Conservation (phyloP, 2,113 vertebrate species). For the Bagarius yarrelli region DNA sequence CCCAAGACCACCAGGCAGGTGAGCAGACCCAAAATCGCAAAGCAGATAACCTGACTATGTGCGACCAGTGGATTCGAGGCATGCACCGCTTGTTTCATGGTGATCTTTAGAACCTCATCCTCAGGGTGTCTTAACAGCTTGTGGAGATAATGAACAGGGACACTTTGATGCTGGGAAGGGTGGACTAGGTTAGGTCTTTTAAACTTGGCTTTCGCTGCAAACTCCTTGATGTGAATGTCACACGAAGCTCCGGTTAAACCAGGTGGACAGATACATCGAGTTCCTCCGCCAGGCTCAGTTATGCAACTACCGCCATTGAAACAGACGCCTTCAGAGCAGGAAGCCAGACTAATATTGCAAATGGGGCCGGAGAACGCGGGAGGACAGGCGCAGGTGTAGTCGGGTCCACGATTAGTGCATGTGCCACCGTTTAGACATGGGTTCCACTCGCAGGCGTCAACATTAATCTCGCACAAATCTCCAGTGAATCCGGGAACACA, state of each 20-base stretch:
- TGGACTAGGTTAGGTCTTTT: conserved; percentile 62
- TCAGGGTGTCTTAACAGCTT: conserved; percentile 73
- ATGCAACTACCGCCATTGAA: conserved; percentile 81
- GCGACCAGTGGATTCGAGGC: conserved; percentile 75
- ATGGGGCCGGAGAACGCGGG: conserved; percentile 77
- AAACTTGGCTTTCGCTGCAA: conserved; percentile 56
- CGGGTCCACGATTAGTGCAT: conserved; percentile 75
- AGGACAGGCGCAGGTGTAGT: conserved; percentile 81
- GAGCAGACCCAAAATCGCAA: conserved; percentile 86
- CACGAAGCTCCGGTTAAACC: conserved; percentile 79
- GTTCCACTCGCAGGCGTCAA: conserved; percentile 79
- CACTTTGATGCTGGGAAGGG: conserved; percentile 68
- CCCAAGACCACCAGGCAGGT: conserved; percentile 89
- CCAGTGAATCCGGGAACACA: conserved; percentile 85
- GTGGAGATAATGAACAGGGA: conserved; percentile 76
- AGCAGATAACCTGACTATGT: conserved; percentile 89
- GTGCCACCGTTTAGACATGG: conserved; percentile 85
- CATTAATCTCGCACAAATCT: conserved; percentile 81
- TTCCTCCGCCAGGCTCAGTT: conserved; percentile 70
- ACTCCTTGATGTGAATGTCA: conserved; percentile 52
- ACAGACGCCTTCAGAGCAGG: conserved; percentile 75
- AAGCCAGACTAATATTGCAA: conserved; percentile 69
- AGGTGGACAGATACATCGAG: conserved; percentile 77
- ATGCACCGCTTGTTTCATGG: conserved; percentile 83
- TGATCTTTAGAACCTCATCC: conserved; percentile 84